Evolutionary conservation across 2,888 invertebrate genomes (phyloP).

Genomic region (Sphinx pinastri): DNA sequence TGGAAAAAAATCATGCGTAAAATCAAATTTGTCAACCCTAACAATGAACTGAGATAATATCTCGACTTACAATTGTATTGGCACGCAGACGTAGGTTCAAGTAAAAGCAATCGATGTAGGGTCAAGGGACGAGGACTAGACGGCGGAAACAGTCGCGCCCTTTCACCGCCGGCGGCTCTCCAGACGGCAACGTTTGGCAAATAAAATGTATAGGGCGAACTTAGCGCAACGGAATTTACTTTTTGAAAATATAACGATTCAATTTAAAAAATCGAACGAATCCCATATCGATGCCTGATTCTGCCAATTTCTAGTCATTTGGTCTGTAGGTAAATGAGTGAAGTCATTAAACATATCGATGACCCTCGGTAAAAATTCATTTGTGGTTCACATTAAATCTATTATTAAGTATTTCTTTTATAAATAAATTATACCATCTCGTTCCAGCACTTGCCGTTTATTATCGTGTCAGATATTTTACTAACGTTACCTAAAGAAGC

Average conservation of each 20-base stretch:
- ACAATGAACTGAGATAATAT: background rate
- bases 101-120: slow-evolving; percentile 21
- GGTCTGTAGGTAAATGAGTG: background rate
- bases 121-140: slow-evolving; percentile 18
- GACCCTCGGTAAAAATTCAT: no score
- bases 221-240: background rate
- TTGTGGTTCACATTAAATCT: no score
- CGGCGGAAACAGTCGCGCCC: slow-evolving; percentile 17
- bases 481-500: no score
- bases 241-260: background rate
- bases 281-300: background rate
- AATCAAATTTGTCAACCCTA: background rate
- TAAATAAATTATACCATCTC: no score
- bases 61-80: slow-evolving; percentile 2
- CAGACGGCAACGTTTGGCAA: slow-evolving; percentile 1
- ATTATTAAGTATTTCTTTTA: no score
- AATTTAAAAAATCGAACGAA: background rate
- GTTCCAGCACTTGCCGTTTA: no score
- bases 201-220: background rate
- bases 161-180: slow-evolving; percentile 9
- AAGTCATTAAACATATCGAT: background rate
- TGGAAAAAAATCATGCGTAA: background rate
- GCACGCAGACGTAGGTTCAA: slow-evolving; percentile 7
- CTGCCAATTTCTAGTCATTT: background rate
- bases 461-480: no score